phyloP scores from a whole-genome alignment of 2,888 invertebrate genomes.

The Agrotis ipsilon region DNA sequence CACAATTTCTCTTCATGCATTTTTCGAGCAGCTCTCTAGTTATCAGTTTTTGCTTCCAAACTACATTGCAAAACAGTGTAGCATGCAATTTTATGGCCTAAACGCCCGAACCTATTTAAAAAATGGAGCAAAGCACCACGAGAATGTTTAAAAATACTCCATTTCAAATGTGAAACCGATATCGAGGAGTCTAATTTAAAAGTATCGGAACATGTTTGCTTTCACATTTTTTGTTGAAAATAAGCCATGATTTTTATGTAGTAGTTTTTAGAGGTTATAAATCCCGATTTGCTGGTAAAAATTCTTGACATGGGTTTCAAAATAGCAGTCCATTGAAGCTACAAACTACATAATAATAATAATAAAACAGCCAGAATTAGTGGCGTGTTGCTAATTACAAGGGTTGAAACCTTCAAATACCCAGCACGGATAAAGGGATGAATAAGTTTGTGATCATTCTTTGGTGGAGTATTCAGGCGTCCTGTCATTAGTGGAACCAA shows the following conservation, averaged over 20 bases:
- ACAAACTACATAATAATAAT: constrained; percentile 57
- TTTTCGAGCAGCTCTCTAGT: constrained; percentile 17
- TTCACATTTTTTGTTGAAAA: constrained; percentile 19
- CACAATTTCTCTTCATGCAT: constrained; percentile 24
- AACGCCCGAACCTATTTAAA: constrained; percentile 44
- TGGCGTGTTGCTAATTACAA: constrained; percentile 82
- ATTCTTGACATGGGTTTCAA: neutral
- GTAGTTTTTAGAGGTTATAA: neutral
- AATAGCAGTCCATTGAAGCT: constrained; percentile 34
- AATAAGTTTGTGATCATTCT: constrained; percentile 86
- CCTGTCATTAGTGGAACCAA: constrained; percentile 83
- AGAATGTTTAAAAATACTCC: constrained; percentile 41
- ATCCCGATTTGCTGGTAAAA: neutral
- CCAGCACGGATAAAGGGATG: constrained; percentile 78
- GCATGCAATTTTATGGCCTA: constrained; percentile 40
- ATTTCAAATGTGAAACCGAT: constrained; percentile 35
- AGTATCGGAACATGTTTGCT: constrained; percentile 28
- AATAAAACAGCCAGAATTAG: constrained; percentile 74
- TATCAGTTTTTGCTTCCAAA: constrained; percentile 30
- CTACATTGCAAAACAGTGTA: constrained; percentile 48
- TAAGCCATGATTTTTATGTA: constrained; percentile 5
- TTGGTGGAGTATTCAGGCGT: constrained; percentile 75
- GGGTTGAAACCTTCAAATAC: constrained; percentile 78
- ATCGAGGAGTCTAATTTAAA: constrained; percentile 39
- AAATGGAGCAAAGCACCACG: constrained; percentile 26